Evolutionary conservation across 2,113 vertebrate genomes (phyloP), one percentile per base, ranked within the genome.

Genomic region (Xenopus tropicalis): DNA sequence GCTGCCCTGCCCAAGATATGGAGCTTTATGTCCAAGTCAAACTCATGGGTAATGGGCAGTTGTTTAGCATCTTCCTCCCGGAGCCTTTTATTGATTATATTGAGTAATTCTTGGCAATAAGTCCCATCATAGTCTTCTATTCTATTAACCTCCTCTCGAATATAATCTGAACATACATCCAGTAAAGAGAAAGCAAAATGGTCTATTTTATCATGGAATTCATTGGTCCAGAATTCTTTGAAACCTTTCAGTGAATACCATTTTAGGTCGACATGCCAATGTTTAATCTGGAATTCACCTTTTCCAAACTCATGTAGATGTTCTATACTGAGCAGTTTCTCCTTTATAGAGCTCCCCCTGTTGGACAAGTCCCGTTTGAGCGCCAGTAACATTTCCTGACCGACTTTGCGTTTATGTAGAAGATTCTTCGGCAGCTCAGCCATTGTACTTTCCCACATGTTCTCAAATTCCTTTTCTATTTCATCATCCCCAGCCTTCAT

Each of bases 401-500:
- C 71, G 46, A 92, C 87, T 22, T 89, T 72, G 1, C 83, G 79
- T n/a, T 13, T 81, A 65, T 84, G 78, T 70, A 86, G 78, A 73
- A 17, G 71, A 79, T 46, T 84, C 9, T 12, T 13, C 11, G 65
- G 43, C 5, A 79, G 52, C 16, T 62, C 67, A 51, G 21, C n/a
- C n/a, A 88, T 68, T 0, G 71, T 78, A n/a, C 81, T 78, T 48
- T 57, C 79, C 89, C 90, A 92, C 63, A 84, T 88, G 8, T 79
- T 78, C n/a, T 83, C 85, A 86, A 91, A 91, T 71, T 88, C 85
- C 72, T 13, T 46, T 46, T 46, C 44, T 46, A 88, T 85, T 6
- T 79, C 61, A 58, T 88, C 75, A 29, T 29, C 25, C 6, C 6
- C 25, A 29, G 6, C 3, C 25, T 29, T 3, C 3, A 3, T 29